A percentile compares a stretch with the other conserved stretches of the same genome.
Evolutionary conservation across 2,113 vertebrate genomes (phyloP).

Genomic region (Neogale vison): DNA sequence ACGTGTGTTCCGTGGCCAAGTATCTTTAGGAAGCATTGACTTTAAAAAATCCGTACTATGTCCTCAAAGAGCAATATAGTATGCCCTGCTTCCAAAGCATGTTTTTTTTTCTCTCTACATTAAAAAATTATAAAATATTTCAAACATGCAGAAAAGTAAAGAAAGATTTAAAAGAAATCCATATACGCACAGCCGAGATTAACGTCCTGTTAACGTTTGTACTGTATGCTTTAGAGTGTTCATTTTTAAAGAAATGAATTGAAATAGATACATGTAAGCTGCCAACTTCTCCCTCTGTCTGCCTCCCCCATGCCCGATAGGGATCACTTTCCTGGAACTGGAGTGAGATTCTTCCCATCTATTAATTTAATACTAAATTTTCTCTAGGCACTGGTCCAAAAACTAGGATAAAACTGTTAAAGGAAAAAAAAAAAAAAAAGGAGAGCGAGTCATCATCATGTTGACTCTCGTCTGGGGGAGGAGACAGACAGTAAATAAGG

Average conservation of each 20-base stretch:
- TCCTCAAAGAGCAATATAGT: background rate
- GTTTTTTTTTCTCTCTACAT: background rate
- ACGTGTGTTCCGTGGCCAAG: background rate
- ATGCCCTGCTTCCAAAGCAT: background rate
- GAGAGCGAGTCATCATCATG: accelerated
- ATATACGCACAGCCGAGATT: background rate
- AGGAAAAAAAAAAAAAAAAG: background rate
- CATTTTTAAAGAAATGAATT: background rate
- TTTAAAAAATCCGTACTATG: background rate
- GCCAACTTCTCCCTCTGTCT: background rate
- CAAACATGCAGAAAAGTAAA: background rate
- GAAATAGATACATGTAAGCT: background rate
- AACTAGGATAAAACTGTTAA: background rate
- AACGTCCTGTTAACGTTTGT: background rate
- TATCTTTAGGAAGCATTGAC: background rate
- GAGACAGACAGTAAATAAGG: background rate
- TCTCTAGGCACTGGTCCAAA: background rate
- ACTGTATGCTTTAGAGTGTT: background rate
- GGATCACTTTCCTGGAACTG: background rate
- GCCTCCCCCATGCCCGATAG: no score
- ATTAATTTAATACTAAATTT: background rate
- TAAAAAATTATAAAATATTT: background rate
- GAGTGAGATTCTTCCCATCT: background rate
- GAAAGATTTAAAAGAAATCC: background rate
- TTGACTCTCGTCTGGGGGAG: no score